These are phyloP conservation scores for Chloroceryle amazona DNA, from an alignment of 2,797 vertebrate genomes.

Conservation along the genomic window DNA sequence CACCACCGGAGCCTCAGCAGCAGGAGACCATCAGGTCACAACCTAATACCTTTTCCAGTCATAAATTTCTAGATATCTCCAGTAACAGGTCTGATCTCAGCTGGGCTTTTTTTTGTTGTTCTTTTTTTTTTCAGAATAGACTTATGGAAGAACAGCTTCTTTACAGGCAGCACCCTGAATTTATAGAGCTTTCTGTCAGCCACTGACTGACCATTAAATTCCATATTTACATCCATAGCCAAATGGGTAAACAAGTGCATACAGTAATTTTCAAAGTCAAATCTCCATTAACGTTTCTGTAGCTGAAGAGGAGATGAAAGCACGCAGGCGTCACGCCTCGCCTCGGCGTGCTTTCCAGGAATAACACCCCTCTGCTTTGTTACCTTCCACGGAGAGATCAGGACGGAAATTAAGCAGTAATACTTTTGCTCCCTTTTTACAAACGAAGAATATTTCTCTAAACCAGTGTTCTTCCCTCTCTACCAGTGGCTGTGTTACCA, in stretches of 20 bases:
- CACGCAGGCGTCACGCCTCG: background rate
- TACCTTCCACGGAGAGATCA: background rate
- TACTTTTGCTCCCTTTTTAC: background rate
- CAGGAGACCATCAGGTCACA: constrained; percentile 50
- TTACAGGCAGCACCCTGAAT: constrained; percentile 42
- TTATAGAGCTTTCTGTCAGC: constrained; percentile 59
- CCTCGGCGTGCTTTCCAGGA: constrained; percentile 13
- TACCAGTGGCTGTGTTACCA: background rate
- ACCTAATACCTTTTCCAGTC: constrained; percentile 68
- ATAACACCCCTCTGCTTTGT: background rate
- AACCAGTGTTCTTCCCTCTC: background rate
- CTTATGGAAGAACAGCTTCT: constrained; percentile 49
- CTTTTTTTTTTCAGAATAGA: constrained; percentile 60
- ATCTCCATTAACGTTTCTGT: constrained; percentile 37
- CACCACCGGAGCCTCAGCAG: constrained; percentile 50
- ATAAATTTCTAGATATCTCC: constrained; percentile 48
- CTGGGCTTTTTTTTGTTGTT: background rate
- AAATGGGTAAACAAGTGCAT: constrained; percentile 65
- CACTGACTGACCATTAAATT: constrained; percentile 47
- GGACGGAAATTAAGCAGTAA: constrained; percentile 20
- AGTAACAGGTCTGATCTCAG: constrained; percentile 74
- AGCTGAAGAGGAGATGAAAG: background rate
- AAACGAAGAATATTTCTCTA: background rate
- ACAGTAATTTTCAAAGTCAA: constrained; percentile 33
- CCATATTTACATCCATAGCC: constrained; percentile 14